These are phyloP conservation scores for Columbina picui DNA, from an alignment of 2,113 vertebrate species.

Conservation along the genomic window DNA sequence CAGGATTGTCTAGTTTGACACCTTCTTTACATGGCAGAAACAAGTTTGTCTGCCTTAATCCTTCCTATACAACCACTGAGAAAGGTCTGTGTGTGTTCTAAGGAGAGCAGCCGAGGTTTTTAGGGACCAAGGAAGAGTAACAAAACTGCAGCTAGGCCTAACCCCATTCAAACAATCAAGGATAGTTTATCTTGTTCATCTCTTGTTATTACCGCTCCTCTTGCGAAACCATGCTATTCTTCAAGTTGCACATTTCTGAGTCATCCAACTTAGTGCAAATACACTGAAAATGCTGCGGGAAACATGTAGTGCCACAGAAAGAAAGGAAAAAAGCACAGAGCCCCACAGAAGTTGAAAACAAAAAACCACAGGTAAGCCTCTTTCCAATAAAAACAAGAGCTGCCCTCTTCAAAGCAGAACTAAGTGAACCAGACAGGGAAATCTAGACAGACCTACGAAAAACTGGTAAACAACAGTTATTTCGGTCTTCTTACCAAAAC, in stretches of 20 bases:
- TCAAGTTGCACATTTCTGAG: background rate
- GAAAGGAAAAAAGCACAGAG: background rate
- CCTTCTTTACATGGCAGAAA: slow-evolving; percentile 7
- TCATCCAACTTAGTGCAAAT: background rate
- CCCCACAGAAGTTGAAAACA: slow-evolving; percentile 20
- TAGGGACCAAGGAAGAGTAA: background rate
- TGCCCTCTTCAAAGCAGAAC: background rate
- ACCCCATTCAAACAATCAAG: background rate
- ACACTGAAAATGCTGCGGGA: background rate
- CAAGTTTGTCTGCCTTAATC: background rate
- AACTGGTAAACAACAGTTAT: background rate
- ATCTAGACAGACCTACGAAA: background rate
- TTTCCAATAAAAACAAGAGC: slow-evolving; percentile 30
- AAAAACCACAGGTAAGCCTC: slow-evolving; percentile 14
- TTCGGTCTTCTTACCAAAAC: no score
- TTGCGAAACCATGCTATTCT: background rate
- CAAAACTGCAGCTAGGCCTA: background rate
- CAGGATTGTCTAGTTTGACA: slow-evolving; percentile 47
- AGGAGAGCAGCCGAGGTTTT: background rate
- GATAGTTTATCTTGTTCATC: background rate
- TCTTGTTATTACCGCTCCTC: background rate
- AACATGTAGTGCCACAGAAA: background rate
- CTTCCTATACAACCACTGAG: background rate
- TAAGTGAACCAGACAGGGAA: background rate
- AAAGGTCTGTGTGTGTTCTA: background rate